These are phyloP conservation scores for Eulemur macaco DNA, from an alignment of 2,113 vertebrate species.

Conservation along the genomic window DNA sequence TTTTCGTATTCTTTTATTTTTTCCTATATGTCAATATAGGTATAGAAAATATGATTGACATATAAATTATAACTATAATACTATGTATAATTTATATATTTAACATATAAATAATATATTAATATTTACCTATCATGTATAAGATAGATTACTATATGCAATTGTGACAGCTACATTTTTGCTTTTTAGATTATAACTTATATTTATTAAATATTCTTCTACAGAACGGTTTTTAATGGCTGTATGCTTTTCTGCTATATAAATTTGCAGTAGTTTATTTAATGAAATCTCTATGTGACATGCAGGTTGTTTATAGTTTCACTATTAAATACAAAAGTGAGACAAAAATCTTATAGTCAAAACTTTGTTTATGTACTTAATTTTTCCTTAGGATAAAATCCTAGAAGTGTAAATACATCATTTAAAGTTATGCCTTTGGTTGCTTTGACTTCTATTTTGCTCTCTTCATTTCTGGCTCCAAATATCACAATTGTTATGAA, in stretches of 20 bases:
- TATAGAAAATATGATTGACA: not conserved
- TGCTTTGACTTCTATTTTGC: not conserved
- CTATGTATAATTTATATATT: not conserved
- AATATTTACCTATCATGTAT: not conserved
- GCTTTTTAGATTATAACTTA: not conserved
- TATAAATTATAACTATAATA: not conserved
- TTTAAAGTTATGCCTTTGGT: not conserved
- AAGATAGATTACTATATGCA: not conserved
- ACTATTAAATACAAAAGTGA: not conserved
- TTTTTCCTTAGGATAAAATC: conserved; percentile 31
- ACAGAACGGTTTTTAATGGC: not conserved
- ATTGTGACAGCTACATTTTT: not conserved
- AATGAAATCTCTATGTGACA: not conserved
- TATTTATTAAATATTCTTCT: not conserved
- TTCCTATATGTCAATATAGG: not conserved
- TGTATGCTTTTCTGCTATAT: not conserved
- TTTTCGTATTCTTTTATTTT: not conserved
- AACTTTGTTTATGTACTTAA: not conserved
- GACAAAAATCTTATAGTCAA: not conserved
- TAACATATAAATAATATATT: not conserved
- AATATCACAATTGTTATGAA: not conserved
- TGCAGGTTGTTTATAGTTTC: not conserved
- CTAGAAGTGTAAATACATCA: not conserved
- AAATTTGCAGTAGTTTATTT: not conserved
- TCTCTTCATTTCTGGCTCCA: not conserved